These are phyloP conservation scores for Monopis laevigella DNA, from an alignment of 2,888 invertebrate genomes.

Conservation along the genomic window DNA sequence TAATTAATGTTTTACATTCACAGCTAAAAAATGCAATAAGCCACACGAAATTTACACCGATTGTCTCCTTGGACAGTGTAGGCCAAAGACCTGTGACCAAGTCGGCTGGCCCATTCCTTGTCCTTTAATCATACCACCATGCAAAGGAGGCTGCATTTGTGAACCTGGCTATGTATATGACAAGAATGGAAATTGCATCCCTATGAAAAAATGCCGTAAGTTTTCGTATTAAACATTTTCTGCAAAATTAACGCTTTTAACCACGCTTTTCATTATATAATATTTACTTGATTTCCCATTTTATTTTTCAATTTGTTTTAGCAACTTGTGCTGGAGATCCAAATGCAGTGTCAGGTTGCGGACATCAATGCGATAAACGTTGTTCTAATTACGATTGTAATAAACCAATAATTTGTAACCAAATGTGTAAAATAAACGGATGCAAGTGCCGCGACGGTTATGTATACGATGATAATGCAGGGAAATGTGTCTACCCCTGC, in stretches of 20 bases:
- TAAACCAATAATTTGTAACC: slow-evolving; percentile 6
- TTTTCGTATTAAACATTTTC: neutral
- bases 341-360: slow-evolving; percentile 14
- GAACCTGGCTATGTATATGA: slow-evolving; percentile 14
- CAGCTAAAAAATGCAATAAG: slow-evolving; percentile 7
- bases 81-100: slow-evolving; percentile 13
- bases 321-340: slow-evolving; percentile 14
- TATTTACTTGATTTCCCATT: neutral
- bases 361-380: slow-evolving; percentile 1
- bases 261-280: too few species aligned
- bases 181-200: slow-evolving; percentile 13
- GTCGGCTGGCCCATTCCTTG: slow-evolving; percentile 13
- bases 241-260: too few species aligned
- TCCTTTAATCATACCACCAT: slow-evolving; percentile 10
- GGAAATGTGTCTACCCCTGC: slow-evolving; percentile 16
- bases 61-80: slow-evolving; percentile 14
- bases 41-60: slow-evolving; percentile 11
- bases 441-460: slow-evolving; percentile 17
- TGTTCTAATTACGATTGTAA: neutral
- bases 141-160: slow-evolving; percentile 15
- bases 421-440: slow-evolving; percentile 15
- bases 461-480: slow-evolving; percentile 14
- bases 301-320: neutral
- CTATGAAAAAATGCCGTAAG: slow-evolving; percentile 13
- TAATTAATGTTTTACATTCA: too few species aligned